A percentile compares a stretch with the other conserved stretches of the same genome.
Conservation (phyloP, 64 coral and sea anemone species). For the Actinia equina region DNA sequence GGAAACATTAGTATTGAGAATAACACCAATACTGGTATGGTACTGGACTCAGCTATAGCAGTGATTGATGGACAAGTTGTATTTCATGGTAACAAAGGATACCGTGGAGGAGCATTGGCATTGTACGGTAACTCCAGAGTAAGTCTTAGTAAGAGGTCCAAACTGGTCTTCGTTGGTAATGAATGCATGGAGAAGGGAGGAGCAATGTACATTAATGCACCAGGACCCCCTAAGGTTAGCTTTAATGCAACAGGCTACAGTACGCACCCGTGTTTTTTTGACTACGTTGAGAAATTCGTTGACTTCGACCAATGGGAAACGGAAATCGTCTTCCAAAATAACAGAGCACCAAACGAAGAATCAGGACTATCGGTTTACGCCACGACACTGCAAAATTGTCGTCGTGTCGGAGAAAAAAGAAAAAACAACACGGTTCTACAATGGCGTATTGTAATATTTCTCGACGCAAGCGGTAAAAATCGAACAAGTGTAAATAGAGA, state of each 20-base stretch:
- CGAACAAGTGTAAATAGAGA: too few relatives aligned
- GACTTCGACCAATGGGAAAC: slow-evolving; percentile 81
- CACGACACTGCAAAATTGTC: slow-evolving; percentile 71
- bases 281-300: slow-evolving; percentile 15
- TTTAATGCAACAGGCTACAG: slow-evolving; percentile 68
- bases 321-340: slow-evolving; percentile 56
- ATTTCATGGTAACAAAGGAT: slow-evolving; percentile 69
- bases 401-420: slow-evolving; percentile 50
- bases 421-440: slow-evolving; percentile 56
- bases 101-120: slow-evolving; percentile 82
- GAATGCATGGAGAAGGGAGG: slow-evolving; percentile 56
- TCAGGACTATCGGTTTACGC: slow-evolving; percentile 63
- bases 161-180: slow-evolving; percentile 65
- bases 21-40: slow-evolving; percentile 75
- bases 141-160: slow-evolving; percentile 50
- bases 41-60: slow-evolving; percentile 70
- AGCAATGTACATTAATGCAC: slow-evolving; percentile 78
- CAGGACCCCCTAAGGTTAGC: slow-evolving; percentile 73
- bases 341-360: slow-evolving; percentile 41
- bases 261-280: slow-evolving; percentile 68
- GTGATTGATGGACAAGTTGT: slow-evolving; percentile 59
- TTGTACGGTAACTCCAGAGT: slow-evolving; percentile 89
- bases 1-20: slow-evolving; percentile 55
- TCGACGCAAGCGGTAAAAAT: too few relatives aligned
- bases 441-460: too few relatives aligned